phyloP scores from a whole-genome alignment of 1,140 invertebrate species.

The Centruroides sculpturatus region DNA sequence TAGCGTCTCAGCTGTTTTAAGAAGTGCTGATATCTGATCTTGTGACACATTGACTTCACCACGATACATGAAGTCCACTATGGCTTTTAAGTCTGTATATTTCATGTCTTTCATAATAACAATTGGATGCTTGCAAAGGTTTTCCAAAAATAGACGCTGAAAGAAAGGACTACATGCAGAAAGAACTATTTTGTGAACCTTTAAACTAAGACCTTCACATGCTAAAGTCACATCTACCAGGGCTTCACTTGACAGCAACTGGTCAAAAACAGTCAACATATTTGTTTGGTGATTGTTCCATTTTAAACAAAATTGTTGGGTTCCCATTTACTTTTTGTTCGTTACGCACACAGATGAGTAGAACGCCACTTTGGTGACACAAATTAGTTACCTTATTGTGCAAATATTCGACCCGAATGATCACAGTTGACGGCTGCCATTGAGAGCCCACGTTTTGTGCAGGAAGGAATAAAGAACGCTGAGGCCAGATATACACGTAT shows the following conservation, averaged over 20 bases:
- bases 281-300: slow-evolving; percentile 92
- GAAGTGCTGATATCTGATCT: slow-evolving; percentile 56
- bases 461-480: too few relatives aligned
- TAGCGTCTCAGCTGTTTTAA: slow-evolving; percentile 65
- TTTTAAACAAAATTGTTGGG: slow-evolving; percentile 78
- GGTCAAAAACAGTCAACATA: slow-evolving; percentile 80
- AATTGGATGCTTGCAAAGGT: slow-evolving; percentile 64
- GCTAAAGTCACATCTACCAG: slow-evolving; percentile 60
- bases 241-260: slow-evolving; percentile 71
- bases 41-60: slow-evolving; percentile 79
- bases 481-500: too few relatives aligned
- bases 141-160: slow-evolving; percentile 57
- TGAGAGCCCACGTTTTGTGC: too few relatives aligned
- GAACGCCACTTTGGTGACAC: too few relatives aligned
- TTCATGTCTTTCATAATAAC: slow-evolving; percentile 71
- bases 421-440: too few relatives aligned
- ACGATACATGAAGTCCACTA: slow-evolving; percentile 83
- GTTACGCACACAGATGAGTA: too few relatives aligned
- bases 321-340: not conserved
- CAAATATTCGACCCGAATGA: too few relatives aligned
- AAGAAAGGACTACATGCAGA: slow-evolving; percentile 81
- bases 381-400: too few relatives aligned
- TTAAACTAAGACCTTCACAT: slow-evolving; percentile 54
- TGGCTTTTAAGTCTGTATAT: slow-evolving; percentile 64
- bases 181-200: slow-evolving; percentile 73